These are phyloP conservation scores for Tipula helvola DNA, from an alignment of 2,888 invertebrate genomes.

Conservation along the genomic window DNA sequence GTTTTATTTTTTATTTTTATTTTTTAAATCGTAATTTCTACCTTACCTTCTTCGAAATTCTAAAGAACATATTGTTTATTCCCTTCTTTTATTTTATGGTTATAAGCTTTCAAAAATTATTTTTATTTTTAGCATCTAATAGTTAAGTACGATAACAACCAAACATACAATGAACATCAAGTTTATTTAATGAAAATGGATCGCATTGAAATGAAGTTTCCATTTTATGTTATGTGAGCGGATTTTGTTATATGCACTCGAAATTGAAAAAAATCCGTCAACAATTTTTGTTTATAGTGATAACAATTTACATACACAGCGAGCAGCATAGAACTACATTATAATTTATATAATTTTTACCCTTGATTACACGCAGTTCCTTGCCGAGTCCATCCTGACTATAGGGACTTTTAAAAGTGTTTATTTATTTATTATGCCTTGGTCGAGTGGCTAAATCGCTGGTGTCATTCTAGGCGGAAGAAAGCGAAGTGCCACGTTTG, in stretches of 20 bases:
- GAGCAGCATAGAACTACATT: neutral
- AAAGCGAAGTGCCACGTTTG: too few relatives aligned
- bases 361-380: neutral
- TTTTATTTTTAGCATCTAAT: neutral
- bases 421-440: too few relatives aligned
- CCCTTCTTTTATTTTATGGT: neutral
- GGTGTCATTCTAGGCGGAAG: too few relatives aligned
- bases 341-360: neutral
- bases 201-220: neutral
- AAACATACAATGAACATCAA: neutral
- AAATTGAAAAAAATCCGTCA: neutral
- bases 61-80: neutral
- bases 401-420: too few relatives aligned
- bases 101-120: neutral
- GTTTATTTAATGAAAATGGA: neutral
- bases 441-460: too few relatives aligned
- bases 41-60: neutral
- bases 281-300: neutral
- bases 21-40: neutral
- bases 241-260: neutral
- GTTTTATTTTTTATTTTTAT: too few relatives aligned
- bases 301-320: neutral
- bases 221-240: neutral
- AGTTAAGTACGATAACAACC: neutral
- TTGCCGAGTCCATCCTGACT: too few relatives aligned